Evolutionary conservation across 2,113 vertebrate species (phyloP).

Genomic region (Passer montanus): DNA sequence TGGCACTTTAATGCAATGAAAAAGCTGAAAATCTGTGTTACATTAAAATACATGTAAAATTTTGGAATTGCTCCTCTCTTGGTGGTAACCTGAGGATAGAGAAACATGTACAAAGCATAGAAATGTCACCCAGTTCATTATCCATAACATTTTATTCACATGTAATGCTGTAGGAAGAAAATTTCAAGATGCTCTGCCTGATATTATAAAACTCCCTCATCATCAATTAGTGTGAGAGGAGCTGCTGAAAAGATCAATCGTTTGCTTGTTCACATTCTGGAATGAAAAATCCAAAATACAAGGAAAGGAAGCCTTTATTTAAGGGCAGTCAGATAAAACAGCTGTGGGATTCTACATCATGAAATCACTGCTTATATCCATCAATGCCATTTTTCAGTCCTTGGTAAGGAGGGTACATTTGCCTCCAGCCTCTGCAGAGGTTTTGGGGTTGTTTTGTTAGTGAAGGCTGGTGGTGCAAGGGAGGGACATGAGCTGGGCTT

Average conservation of each 20-base stretch:
- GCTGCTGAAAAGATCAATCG: constrained; percentile 9
- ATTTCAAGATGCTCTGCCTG: background rate
- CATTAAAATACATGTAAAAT: background rate
- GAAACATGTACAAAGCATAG: background rate
- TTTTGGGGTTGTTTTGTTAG: background rate
- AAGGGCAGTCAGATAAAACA: constrained; percentile 24
- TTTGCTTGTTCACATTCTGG: background rate
- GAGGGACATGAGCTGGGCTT: background rate
- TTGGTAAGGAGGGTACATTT: background rate
- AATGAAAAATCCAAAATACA: constrained; percentile 12
- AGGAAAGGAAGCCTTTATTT: constrained; percentile 28
- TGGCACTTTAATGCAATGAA: background rate
- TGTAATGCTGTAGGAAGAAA: constrained; percentile 15
- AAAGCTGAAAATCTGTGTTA: background rate
- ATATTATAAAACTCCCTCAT: constrained; percentile 14
- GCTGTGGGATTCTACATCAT: background rate
- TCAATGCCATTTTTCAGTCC: background rate
- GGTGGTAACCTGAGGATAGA: background rate
- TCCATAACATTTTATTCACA: constrained; percentile 22
- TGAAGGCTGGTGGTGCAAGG: background rate
- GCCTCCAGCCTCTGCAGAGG: background rate
- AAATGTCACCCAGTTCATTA: constrained; percentile 7
- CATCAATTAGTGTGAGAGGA: constrained; percentile 5
- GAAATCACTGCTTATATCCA: constrained; percentile 15
- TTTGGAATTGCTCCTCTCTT: background rate